Conservation (phyloP, 1,140 invertebrate genomes). For the Carposina sasakii region DNA sequence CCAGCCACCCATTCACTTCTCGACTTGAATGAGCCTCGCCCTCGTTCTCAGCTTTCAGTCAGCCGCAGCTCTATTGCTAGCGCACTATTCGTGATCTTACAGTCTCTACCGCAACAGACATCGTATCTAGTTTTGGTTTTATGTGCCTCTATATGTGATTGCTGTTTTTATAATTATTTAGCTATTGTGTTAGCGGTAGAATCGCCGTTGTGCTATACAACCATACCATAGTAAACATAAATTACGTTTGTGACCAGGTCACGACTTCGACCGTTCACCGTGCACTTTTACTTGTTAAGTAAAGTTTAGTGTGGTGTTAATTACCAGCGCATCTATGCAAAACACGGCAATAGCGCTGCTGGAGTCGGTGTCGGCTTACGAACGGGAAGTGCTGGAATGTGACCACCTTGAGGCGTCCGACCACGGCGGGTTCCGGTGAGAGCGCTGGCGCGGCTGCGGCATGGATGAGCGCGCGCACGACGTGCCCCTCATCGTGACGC, state of each 20-base stretch:
- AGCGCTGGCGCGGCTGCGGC: slow-evolving; percentile 58
- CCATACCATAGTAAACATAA: slow-evolving; percentile 65
- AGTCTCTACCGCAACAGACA: slow-evolving; percentile 18
- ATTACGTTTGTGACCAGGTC: slow-evolving; percentile 7
- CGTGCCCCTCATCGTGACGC: slow-evolving; percentile 63
- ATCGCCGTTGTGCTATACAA: slow-evolving; percentile 23
- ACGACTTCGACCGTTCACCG: too few species aligned
- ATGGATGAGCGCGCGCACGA: slow-evolving; percentile 64
- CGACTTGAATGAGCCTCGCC: slow-evolving; percentile 51
- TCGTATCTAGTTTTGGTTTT: slow-evolving; percentile 5
- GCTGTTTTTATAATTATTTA: slow-evolving; percentile 1
- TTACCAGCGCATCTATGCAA: slow-evolving; percentile 64
- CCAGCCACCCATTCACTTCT: slow-evolving; percentile 48
- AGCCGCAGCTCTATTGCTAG: slow-evolving; percentile 28
- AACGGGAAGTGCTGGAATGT: slow-evolving; percentile 63
- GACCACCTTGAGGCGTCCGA: slow-evolving; percentile 59
- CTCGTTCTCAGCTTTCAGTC: slow-evolving; percentile 48
- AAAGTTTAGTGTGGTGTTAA: too few species aligned
- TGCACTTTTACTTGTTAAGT: too few species aligned
- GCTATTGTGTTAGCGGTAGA: too few species aligned
- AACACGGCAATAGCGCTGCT: slow-evolving; percentile 64
- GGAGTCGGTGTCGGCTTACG: slow-evolving; percentile 60
- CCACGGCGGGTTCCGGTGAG: slow-evolving; percentile 66
- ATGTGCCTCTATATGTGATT: slow-evolving; percentile 1
- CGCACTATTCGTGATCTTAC: slow-evolving; percentile 22